Conservation (phyloP, 1,140 invertebrate species). For the Ceratosolen solmsi region DNA sequence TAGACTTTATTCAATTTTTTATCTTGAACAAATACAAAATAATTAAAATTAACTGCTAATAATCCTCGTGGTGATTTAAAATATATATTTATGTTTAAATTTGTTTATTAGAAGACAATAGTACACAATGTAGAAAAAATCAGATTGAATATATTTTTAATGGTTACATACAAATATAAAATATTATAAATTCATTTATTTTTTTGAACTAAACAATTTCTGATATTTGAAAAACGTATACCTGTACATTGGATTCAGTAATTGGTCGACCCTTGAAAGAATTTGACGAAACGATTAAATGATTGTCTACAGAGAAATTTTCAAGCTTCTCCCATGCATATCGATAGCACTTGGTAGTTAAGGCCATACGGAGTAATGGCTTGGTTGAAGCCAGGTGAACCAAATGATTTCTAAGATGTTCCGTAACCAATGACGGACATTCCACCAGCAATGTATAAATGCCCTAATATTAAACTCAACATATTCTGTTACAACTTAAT, state of each 20-base stretch:
- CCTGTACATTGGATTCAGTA: constrained; percentile 83
- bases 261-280: constrained; percentile 80
- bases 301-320: constrained; percentile 81
- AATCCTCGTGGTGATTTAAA: too few species aligned
- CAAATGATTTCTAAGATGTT: constrained; percentile 62
- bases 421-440: constrained; percentile 58
- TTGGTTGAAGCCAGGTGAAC: constrained; percentile 59
- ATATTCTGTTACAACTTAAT: not conserved
- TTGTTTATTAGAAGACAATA: too few species aligned
- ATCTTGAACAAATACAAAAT: too few species aligned
- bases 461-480: constrained; percentile 57
- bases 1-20: too few species aligned
- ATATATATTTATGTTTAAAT: too few species aligned
- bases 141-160: too few species aligned
- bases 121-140: too few species aligned
- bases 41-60: too few species aligned
- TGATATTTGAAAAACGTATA: constrained; percentile 60
- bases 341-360: constrained; percentile 70
- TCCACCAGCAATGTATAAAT: constrained; percentile 68
- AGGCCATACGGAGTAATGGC: constrained; percentile 65
- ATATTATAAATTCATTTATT: too few species aligned
- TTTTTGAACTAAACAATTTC: too few species aligned
- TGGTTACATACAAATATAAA: too few species aligned
- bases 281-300: constrained; percentile 77
- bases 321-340: constrained; percentile 72